These are phyloP conservation scores for Drosophila littoralis DNA, from an alignment of 1,140 invertebrate species.

Conservation along the genomic window DNA sequence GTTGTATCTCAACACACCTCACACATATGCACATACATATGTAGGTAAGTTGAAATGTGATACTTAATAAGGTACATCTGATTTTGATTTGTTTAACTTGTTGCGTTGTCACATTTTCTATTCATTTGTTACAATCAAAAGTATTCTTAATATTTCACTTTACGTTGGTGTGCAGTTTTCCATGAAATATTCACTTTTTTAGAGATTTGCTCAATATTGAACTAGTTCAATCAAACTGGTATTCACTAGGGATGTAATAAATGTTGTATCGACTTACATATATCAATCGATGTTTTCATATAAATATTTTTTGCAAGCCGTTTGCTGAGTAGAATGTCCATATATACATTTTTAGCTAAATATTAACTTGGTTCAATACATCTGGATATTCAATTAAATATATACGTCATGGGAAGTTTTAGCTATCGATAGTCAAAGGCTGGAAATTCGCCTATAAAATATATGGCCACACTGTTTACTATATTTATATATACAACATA, in stretches of 20 bases:
- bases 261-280: background rate
- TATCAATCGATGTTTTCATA: too few relatives aligned
- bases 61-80: background rate
- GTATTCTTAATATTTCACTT: conserved; percentile 4
- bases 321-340: too few relatives aligned
- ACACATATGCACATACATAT: conserved; percentile 2
- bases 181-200: conserved; percentile 18
- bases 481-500: too few relatives aligned
- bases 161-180: conserved; percentile 10
- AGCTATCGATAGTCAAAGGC: too few relatives aligned
- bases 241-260: background rate
- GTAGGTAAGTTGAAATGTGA: background rate
- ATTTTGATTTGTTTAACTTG: background rate
- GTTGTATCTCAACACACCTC: conserved; percentile 4
- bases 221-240: conserved; percentile 5
- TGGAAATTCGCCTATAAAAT: too few relatives aligned
- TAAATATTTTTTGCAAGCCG: too few relatives aligned
- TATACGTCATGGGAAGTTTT: too few relatives aligned
- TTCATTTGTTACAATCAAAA: background rate
- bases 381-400: too few relatives aligned
- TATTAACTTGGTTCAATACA: too few relatives aligned
- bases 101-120: background rate
- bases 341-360: too few relatives aligned
- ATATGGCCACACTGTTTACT: too few relatives aligned
- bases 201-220: conserved; percentile 3